These are phyloP conservation scores for Harlomillsia oculata DNA, from an alignment of 1,140 invertebrate species.

Conservation along the genomic window DNA sequence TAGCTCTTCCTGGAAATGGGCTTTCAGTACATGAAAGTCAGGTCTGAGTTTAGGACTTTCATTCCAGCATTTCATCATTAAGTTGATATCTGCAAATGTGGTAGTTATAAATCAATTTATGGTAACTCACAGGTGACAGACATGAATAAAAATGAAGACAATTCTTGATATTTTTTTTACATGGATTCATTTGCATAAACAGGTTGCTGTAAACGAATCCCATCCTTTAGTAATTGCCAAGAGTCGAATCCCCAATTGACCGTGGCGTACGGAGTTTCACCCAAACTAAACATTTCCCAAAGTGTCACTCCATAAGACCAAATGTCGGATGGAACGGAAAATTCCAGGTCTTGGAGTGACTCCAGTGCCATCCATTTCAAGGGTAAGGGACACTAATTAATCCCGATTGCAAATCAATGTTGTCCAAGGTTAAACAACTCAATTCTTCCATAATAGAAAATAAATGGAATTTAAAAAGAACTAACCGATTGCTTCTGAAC, in stretches of 20 bases:
- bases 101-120: too few species aligned
- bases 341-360: constrained; percentile 36
- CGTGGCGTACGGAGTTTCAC: constrained; percentile 12
- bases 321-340: constrained; percentile 37
- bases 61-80: constrained; percentile 3
- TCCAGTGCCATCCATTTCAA: constrained; percentile 38
- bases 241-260: constrained; percentile 8
- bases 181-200: neutral
- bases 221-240: neutral
- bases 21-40: neutral
- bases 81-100: too few species aligned
- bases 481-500: neutral
- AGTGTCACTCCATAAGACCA: constrained; percentile 40
- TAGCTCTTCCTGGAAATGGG: neutral
- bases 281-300: constrained; percentile 40
- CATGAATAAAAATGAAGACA: neutral
- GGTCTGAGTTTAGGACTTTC: neutral
- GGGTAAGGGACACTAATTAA: constrained; percentile 7
- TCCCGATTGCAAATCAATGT: neutral
- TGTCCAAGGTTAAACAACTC: neutral
- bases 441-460: neutral
- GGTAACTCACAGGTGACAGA: neutral
- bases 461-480: neutral
- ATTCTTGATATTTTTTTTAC: neutral
- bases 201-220: neutral